Base-by-base conservation (phyloP, 2,888 invertebrate genomes). In the Ectemnius lituratus region DNA sequence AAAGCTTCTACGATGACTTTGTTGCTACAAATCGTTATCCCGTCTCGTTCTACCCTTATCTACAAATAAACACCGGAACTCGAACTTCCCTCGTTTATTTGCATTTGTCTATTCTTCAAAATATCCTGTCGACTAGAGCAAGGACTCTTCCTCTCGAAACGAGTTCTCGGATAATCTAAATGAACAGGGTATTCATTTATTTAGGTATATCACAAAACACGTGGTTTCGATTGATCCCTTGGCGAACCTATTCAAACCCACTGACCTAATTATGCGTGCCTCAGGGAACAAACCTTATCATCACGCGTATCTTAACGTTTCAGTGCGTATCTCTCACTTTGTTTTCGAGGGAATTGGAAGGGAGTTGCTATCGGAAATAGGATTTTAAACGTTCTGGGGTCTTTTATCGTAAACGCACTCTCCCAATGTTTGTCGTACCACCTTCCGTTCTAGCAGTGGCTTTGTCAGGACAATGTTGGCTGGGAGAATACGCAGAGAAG, bases 21-120 rank as follows among this genome's bases (percentile, higher is more conserved):
- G 81, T 82, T 82, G 80, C 80, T 84, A 85, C 84, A 83, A 87
- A 87, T 86, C 83, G 82, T 86, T 82, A 84, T 79, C 84, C 73
- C 62, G 60, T 67, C 65, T 72, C 71, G 75, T 62, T 62, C 62
- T 2, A 2, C 64, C 70, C 73, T 70, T 63, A 52, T 58, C 65
- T 74, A 67, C 72, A 78, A 78, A 78, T 64, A 75, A 70, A 75
- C 70, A 62, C 27, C 65, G 46, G 23, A 52, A 61, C 67, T 46
- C 37, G 18, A 5, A 13, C 52, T 27, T 52, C 62, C 23, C 70
- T 71, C n/a, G 78, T 78, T 73, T 75, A 70, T 67, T 73, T 65
- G 75, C 61, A 65, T 18, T 16, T 69, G 28, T 46, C 52, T 65
- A 45, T 60, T 6, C 20, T 18, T 49, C 5, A 76, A 72, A 52